Evolutionary conservation across 2,113 vertebrate species (phyloP).

Genomic region (Sinocyclocheilus anophthalmus): DNA sequence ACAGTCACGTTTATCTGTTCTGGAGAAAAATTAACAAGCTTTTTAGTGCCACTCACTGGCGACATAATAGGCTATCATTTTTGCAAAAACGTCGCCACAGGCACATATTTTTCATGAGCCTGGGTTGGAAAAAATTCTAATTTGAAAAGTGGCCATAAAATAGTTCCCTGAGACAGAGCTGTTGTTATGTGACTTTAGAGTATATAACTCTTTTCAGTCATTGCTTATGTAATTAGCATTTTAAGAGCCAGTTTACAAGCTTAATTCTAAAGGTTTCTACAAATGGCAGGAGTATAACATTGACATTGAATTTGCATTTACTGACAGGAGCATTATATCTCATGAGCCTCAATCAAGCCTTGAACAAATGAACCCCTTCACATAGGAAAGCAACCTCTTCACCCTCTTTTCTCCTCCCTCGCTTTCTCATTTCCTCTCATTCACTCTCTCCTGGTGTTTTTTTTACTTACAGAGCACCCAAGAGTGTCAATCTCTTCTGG

Average conservation of each 20-base stretch:
- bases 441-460: not conserved
- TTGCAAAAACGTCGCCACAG: no score
- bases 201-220: not conserved
- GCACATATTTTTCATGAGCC: no score
- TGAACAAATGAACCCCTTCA: not conserved
- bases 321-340: constrained; percentile 6
- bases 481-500: constrained; percentile 7
- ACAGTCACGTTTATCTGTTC: no score
- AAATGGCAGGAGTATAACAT: not conserved
- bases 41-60: no score
- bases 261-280: not conserved
- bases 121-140: not conserved
- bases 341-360: not conserved
- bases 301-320: constrained; percentile 7
- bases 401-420: not conserved
- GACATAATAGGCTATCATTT: no score
- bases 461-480: not conserved
- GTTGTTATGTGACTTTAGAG: not conserved
- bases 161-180: not conserved
- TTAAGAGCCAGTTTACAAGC: not conserved
- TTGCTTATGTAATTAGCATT: constrained; percentile 3
- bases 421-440: not conserved
- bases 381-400: not conserved
- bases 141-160: not conserved
- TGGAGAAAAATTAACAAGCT: no score